Evolutionary conservation across 2,797 vertebrate species (phyloP).

Genomic region (Pipistrellus nathusii): DNA sequence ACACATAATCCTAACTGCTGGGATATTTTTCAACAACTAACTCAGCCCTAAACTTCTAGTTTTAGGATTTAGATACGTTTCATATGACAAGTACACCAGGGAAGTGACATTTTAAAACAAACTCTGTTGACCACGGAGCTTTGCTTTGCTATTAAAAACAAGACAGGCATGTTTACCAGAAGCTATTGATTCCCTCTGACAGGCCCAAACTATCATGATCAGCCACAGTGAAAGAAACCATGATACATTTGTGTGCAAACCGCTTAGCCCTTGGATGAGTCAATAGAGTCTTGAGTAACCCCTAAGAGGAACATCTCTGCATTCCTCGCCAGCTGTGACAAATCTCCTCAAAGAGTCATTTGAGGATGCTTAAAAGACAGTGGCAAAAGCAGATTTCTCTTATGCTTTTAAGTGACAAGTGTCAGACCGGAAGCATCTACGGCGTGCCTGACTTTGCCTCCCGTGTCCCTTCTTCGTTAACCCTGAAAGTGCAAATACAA

Average conservation of each 20-base stretch:
- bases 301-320: not conserved
- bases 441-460: conserved; percentile 83
- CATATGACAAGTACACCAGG: not conserved
- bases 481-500: conserved; percentile 85
- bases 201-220: not conserved
- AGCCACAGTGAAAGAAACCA: not conserved
- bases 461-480: conserved; percentile 85
- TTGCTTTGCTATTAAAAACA: not conserved
- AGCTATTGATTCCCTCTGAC: not conserved
- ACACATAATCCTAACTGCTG: not conserved
- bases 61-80: not conserved
- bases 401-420: conserved; percentile 80
- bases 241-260: conserved; percentile 47
- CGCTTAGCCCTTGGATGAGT: not conserved
- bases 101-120: conserved; percentile 3
- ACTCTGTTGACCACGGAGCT: not conserved
- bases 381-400: conserved; percentile 74
- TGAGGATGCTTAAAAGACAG: conserved; percentile 74
- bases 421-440: conserved; percentile 85
- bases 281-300: not conserved
- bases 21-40: not conserved
- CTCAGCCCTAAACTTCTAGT: not conserved
- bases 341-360: conserved; percentile 48
- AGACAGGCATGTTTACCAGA: not conserved
- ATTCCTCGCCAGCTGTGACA: conserved; percentile 26